A percentile compares a stretch with the other conserved stretches of the same genome.
These are phyloP conservation scores for Gallirallus australis DNA, from an alignment of 2,797 vertebrate species.

Conservation along the genomic window DNA sequence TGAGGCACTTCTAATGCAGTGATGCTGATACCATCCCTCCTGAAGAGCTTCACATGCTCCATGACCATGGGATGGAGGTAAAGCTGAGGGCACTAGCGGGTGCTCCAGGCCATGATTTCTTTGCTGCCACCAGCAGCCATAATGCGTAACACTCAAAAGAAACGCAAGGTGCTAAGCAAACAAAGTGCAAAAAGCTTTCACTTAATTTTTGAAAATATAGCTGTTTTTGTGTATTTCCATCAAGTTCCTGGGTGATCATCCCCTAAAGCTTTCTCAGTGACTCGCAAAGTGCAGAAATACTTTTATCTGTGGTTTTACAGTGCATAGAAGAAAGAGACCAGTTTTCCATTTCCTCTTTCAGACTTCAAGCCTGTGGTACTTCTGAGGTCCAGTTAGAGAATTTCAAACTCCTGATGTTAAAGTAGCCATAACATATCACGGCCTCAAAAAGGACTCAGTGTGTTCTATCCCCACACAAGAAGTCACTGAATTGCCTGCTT, in stretches of 20 bases:
- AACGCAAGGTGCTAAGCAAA: slow-evolving; percentile 22
- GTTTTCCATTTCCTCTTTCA: not conserved
- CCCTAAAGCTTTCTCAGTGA: not conserved
- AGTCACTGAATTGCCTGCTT: not conserved
- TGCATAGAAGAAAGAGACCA: not conserved
- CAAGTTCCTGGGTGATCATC: not conserved
- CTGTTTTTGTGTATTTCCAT: not conserved
- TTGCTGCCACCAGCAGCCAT: not conserved
- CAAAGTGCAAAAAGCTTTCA: slow-evolving; percentile 20
- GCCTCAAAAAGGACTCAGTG: not conserved
- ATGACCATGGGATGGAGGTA: not conserved
- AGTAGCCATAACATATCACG: not conserved
- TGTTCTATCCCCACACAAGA: not conserved
- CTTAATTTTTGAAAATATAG: not conserved
- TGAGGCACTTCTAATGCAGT: not conserved
- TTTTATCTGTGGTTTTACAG: not conserved
- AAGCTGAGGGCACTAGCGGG: not conserved
- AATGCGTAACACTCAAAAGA: not conserved
- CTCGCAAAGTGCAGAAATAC: not conserved
- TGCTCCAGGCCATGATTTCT: not conserved
- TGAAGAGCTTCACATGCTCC: not conserved
- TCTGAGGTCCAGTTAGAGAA: not conserved
- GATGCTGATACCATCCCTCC: not conserved
- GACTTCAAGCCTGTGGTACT: not conserved
- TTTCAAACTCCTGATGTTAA: not conserved